Conservation (phyloP, 2,888 invertebrate species). For the Hyposoter didymator region DNA sequence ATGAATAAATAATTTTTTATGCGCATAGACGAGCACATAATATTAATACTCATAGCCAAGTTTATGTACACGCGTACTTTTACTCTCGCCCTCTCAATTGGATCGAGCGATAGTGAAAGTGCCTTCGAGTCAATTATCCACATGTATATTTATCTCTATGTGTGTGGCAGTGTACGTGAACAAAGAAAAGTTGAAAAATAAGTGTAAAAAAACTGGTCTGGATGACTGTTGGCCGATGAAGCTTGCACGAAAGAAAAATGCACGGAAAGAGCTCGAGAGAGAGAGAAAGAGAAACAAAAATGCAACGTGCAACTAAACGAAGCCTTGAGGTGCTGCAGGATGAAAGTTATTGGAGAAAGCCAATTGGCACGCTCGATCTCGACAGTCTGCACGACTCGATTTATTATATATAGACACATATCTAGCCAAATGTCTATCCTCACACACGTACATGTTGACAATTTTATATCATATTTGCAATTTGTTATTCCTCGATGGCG, state of each 20-base stretch:
- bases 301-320: constrained; percentile 57
- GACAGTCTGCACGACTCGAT: constrained; percentile 55
- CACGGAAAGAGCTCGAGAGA: background rate
- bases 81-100: constrained; percentile 73
- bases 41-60: constrained; percentile 28
- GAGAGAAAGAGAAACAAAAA: constrained; percentile 24
- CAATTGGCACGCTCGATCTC: constrained; percentile 79
- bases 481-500: background rate
- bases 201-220: constrained; percentile 62
- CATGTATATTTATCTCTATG: constrained; percentile 23
- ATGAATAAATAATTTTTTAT: constrained; percentile 31
- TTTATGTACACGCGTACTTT: constrained; percentile 59
- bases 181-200: constrained; percentile 81
- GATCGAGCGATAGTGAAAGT: constrained; percentile 82
- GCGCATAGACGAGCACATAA: constrained; percentile 7
- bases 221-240: constrained; percentile 34
- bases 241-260: constrained; percentile 49
- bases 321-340: constrained; percentile 77
- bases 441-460: background rate
- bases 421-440: background rate
- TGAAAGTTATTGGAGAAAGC: constrained; percentile 84
- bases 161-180: constrained; percentile 69
- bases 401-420: constrained; percentile 27
- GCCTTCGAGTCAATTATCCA: constrained; percentile 59
- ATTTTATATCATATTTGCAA: background rate